Evolutionary conservation across 2,113 vertebrate species (phyloP), one percentile per base, ranked within the genome.

Genomic region (Aspidoscelis tigris): DNA sequence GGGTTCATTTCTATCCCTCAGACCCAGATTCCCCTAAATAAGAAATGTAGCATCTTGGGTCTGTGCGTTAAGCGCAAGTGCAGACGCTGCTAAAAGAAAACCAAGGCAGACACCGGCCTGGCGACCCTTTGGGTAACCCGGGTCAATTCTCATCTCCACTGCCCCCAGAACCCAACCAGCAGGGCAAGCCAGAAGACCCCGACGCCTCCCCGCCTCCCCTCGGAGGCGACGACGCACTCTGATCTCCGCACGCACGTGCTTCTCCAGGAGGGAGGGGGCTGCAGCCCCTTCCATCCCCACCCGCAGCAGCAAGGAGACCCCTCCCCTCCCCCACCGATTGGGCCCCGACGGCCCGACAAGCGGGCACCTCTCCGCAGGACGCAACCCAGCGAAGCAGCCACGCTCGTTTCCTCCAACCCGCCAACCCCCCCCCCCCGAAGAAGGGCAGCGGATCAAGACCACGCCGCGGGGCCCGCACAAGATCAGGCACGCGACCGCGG

Each of bases 21-120:
- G 76, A 88, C 85, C 65, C 14, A 73, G 80, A 81, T 20, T 72
- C 87, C 82, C 80, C 79, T 80, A 87, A 86, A 90, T 83, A 88
- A 84, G 88, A 77, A 22, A 89, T 78, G 21, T 24, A 88, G 77
- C 43, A 43, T 85, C 86, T 66, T 81, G 74, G 84, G 82, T 81
- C 39, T 77, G 44, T 33, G 33, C 1, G 33, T 33, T 33, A 33
- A 33, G 33, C 33, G 33, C 85, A 83, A 58, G 84, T 50, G 73
- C 66, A 77, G 84, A 61, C 50, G 71, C 74, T 77, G 65, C 76
- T 18, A 61, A 61, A 61, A 14, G 14, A 2, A 58, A 44, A 72
- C 24, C 7, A 2, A 3, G 76, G 76, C 5, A 24, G 47, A 50
- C 47, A 50, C 47, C 8, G 47, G 33, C 33, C n/a, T 18, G 4